Evolutionary conservation across 2,113 vertebrate genomes (phyloP).

Genomic region (Saguinus imperator): DNA sequence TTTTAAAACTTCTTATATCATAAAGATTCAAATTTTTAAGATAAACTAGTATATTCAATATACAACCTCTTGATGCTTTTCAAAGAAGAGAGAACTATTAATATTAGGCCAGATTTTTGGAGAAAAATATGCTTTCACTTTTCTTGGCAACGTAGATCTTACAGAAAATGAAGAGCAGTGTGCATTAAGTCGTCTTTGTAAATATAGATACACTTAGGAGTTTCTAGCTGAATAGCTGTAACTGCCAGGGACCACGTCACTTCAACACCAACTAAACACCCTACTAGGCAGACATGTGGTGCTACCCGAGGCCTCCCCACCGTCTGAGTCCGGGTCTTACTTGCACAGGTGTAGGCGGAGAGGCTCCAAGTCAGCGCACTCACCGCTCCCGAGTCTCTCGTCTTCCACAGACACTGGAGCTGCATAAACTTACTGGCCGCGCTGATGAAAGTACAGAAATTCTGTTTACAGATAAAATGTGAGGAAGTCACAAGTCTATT

Average conservation of each 20-base stretch:
- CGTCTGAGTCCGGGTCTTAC: conserved; percentile 81
- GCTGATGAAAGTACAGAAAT: conserved; percentile 91
- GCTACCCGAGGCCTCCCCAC: too few species aligned
- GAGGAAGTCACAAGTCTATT: not conserved
- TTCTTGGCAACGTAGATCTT: not conserved
- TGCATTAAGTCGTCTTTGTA: not conserved
- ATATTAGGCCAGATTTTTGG: not conserved
- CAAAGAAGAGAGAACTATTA: not conserved
- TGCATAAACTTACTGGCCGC: conserved; percentile 93
- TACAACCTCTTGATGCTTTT: not conserved
- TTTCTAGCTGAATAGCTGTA: not conserved
- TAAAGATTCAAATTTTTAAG: not conserved
- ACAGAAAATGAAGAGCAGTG: not conserved
- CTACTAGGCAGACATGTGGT: fast-evolving
- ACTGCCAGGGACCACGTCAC: not conserved
- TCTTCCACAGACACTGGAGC: conserved; percentile 91
- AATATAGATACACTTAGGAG: not conserved
- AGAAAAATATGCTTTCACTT: not conserved
- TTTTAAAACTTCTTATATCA: not conserved
- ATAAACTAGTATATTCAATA: not conserved
- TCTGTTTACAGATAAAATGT: conserved; percentile 82
- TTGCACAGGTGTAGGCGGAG: conserved; percentile 88
- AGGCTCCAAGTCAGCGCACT: conserved; percentile 92
- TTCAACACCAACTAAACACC: too few species aligned
- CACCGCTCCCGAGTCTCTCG: conserved; percentile 87